Evolutionary conservation across 2,797 vertebrate species (phyloP).

Genomic region (Pelodytes ibericus): DNA sequence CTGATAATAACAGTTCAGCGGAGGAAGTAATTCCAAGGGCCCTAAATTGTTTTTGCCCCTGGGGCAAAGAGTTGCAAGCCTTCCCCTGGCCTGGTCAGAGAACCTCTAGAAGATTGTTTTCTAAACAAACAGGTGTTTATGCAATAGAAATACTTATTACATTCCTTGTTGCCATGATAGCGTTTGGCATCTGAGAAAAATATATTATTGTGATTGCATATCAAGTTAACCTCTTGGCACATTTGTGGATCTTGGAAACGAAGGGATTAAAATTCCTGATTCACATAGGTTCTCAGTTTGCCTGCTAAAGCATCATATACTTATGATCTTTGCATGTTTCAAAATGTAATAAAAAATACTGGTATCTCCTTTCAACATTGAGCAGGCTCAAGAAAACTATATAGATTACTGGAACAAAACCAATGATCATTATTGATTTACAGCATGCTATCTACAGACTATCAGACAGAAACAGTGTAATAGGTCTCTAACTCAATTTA

Average conservation of each 20-base stretch:
- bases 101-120: background rate
- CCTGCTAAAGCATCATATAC: background rate
- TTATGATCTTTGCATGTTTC: conserved; percentile 1
- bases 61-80: too few relatives aligned
- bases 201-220: conserved; percentile 22
- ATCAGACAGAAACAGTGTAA: background rate
- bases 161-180: conserved; percentile 3
- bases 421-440: conserved; percentile 17
- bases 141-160: background rate
- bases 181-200: background rate
- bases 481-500: background rate
- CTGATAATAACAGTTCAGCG: too few relatives aligned
- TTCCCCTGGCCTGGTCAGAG: too few relatives aligned
- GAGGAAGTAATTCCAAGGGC: too few relatives aligned
- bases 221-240: conserved; percentile 30
- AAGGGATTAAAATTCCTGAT: conserved; percentile 21
- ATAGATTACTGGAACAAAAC: conserved; percentile 3
- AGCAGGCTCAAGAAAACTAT: background rate
- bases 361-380: background rate
- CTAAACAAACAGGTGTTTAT: conserved; percentile 11
- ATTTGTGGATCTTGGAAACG: conserved; percentile 17
- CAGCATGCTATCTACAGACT: background rate
- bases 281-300: conserved; percentile 13
- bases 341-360: conserved; percentile 19
- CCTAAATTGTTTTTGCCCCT: too few relatives aligned